These are phyloP conservation scores for Cottus gobio DNA, from an alignment of 2,113 vertebrate genomes.

Conservation along the genomic window DNA sequence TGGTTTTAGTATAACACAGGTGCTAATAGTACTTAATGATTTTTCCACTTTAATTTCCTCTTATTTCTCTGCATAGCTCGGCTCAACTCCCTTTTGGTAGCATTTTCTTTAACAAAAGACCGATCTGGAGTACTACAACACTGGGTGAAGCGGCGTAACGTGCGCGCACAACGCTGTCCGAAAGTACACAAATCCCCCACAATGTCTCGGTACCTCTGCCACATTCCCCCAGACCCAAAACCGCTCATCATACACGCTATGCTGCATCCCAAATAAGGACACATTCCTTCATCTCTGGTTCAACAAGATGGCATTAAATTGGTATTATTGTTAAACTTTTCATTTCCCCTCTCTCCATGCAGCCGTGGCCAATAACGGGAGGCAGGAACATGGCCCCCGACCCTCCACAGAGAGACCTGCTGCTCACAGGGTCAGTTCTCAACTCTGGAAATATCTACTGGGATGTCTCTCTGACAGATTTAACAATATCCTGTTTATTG, in stretches of 20 bases:
- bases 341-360: constrained; percentile 45
- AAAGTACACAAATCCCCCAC: neutral
- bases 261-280: neutral
- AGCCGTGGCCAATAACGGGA: constrained; percentile 95
- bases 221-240: neutral
- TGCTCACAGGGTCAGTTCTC: constrained; percentile 92
- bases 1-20: neutral
- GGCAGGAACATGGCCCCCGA: constrained; percentile 91
- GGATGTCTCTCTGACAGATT: neutral
- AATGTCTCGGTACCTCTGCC: neutral
- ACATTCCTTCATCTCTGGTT: constrained; percentile 25
- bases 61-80: neutral
- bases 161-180: neutral
- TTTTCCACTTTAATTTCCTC: neutral
- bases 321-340: constrained; percentile 40
- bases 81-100: too few relatives aligned
- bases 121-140: too few relatives aligned
- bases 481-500: neutral
- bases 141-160: too few relatives aligned
- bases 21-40: neutral
- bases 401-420: constrained; percentile 94
- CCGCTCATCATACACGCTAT: constrained; percentile 11
- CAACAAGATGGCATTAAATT: neutral
- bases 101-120: too few relatives aligned
- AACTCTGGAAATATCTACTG: neutral